These are phyloP conservation scores for Formica exsecta DNA, from an alignment of 1,140 invertebrate genomes.

Conservation along the genomic window DNA sequence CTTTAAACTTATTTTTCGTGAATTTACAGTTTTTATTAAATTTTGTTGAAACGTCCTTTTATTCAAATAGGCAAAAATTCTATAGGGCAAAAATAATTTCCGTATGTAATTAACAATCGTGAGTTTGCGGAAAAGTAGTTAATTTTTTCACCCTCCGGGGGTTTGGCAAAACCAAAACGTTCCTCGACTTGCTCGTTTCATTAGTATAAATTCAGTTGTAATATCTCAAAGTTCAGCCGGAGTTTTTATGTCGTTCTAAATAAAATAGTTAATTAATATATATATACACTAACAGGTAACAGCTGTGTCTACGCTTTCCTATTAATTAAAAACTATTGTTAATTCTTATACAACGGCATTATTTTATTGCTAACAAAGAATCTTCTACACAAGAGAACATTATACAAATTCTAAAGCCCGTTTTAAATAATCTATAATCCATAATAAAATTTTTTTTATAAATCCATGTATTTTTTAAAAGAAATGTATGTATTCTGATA, in stretches of 20 bases:
- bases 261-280: not conserved
- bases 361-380: too few species aligned
- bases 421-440: too few species aligned
- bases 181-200: not conserved
- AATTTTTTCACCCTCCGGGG: not conserved
- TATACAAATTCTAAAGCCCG: too few species aligned
- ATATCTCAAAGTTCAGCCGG: not conserved
- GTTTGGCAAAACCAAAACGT: not conserved
- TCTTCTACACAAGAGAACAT: too few species aligned
- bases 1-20: not conserved
- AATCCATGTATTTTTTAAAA: too few species aligned
- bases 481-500: not conserved
- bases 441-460: not conserved
- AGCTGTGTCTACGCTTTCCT: not conserved
- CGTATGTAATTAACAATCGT: slow-evolving; percentile 9
- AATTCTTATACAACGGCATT: not conserved
- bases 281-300: too few species aligned
- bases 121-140: slow-evolving; percentile 3
- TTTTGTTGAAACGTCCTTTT: not conserved
- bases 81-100: slow-evolving; percentile 14
- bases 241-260: not conserved
- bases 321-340: not conserved
- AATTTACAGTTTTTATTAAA: slow-evolving; percentile 5
- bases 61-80: not conserved
- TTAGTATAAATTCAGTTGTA: not conserved